A percentile compares a stretch with the other conserved stretches of the same genome.
These are phyloP conservation scores for Matsumurasca onukii DNA, from an alignment of 1,140 invertebrate species.

Conservation along the genomic window DNA sequence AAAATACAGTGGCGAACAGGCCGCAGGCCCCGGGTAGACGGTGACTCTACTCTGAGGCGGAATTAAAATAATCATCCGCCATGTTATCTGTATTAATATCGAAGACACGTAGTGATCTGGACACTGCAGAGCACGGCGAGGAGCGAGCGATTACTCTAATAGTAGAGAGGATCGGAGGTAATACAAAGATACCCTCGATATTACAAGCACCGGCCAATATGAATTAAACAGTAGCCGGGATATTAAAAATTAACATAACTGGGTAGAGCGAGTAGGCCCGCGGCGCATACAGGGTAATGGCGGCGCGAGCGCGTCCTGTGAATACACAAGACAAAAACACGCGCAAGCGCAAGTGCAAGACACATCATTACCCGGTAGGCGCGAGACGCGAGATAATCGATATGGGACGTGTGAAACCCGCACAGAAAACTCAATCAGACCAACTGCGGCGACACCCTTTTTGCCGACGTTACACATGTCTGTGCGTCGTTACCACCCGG, in stretches of 20 bases:
- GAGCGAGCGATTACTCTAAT: not conserved
- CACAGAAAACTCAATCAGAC: conserved; percentile 12
- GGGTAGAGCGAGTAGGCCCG: not conserved
- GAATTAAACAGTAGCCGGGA: conserved; percentile 17
- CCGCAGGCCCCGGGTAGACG: not conserved
- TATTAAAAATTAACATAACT: conserved; percentile 17
- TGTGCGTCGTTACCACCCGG: too few relatives aligned
- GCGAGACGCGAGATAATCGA: not conserved
- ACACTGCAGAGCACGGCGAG: too few relatives aligned
- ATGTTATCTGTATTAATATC: conserved; percentile 16
- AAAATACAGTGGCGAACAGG: too few relatives aligned
- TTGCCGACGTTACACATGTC: conserved; percentile 1
- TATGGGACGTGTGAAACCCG: conserved; percentile 9
- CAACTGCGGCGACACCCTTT: conserved; percentile 7
- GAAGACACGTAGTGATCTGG: not conserved
- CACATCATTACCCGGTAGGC: too few relatives aligned
- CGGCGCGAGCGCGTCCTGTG: not conserved
- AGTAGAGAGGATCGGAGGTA: not conserved
- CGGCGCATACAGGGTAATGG: conserved; percentile 3
- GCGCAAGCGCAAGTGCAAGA: too few relatives aligned
- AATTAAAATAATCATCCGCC: conserved; percentile 16
- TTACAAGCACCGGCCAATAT: conserved; percentile 13
- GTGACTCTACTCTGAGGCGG: not conserved
- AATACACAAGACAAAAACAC: too few relatives aligned
- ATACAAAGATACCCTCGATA: conserved; percentile 12